Conservation (phyloP, 64 coral and sea anemone species). For the Acropora tenuis region DNA sequence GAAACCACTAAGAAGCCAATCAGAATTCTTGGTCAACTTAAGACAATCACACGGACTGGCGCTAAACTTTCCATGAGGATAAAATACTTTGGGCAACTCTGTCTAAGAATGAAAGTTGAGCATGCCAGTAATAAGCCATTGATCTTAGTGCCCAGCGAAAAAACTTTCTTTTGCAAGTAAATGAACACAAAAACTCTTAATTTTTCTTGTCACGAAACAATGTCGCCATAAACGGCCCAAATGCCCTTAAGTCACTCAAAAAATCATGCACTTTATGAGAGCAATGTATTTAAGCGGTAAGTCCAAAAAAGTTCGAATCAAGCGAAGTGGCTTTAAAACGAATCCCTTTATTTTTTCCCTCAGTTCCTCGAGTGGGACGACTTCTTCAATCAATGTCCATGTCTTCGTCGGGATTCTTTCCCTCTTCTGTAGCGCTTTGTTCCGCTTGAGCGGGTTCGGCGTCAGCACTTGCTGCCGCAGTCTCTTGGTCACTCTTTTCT, state of each 20-base stretch:
- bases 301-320: background rate
- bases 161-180: background rate
- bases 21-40: too few species aligned
- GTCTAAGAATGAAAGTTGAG: too few species aligned
- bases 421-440: background rate
- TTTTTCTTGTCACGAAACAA: too few species aligned
- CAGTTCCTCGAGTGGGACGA: background rate
- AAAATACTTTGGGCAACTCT: too few species aligned
- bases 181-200: background rate
- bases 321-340: background rate
- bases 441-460: background rate
- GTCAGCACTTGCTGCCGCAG: background rate
- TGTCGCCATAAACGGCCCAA: background rate
- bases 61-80: too few species aligned
- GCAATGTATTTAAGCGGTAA: background rate
- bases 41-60: too few species aligned
- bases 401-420: background rate
- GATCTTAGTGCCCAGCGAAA: too few species aligned
- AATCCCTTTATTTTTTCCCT: background rate
- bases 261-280: background rate
- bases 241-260: background rate
- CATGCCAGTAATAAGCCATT: too few species aligned
- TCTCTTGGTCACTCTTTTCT: slow-evolving; percentile 72
- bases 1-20: too few species aligned
- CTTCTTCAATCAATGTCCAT: slow-evolving; percentile 35